phyloP scores from a whole-genome alignment of 2,797 vertebrate species.

The Holocentrus rufus region DNA sequence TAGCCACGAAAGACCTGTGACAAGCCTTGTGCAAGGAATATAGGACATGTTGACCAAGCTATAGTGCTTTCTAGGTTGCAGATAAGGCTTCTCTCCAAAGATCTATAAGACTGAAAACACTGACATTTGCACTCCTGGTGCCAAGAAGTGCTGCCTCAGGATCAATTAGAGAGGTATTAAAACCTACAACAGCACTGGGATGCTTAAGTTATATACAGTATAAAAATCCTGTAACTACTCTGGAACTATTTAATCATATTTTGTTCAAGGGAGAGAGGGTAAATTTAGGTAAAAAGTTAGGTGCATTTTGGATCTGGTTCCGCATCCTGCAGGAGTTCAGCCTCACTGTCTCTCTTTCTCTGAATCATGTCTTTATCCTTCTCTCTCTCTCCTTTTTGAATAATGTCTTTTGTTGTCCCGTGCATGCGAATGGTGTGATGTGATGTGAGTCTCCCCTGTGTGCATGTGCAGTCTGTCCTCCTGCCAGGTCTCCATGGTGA shows the following conservation, averaged over 20 bases:
- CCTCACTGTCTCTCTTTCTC: too few species aligned
- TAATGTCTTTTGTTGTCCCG: too few species aligned
- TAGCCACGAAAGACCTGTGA: background rate
- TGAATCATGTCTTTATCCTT: too few species aligned
- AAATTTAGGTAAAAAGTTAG: background rate
- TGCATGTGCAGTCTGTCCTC: too few species aligned
- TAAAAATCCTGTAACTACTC: constrained; percentile 13
- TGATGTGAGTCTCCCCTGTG: too few species aligned
- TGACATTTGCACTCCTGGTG: constrained; percentile 1
- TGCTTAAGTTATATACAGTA: background rate
- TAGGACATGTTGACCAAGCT: constrained; percentile 13
- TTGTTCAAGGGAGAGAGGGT: constrained; percentile 6
- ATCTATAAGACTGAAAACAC: background rate
- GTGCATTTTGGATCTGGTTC: too few species aligned
- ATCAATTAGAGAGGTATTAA: constrained; percentile 33
- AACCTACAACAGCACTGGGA: constrained; percentile 2
- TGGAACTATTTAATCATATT: constrained; percentile 14
- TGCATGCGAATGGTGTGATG: too few species aligned
- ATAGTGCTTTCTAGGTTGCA: background rate
- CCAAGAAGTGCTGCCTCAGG: constrained; percentile 27
- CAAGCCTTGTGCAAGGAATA: background rate
- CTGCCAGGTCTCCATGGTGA: too few species aligned
- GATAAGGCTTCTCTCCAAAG: constrained; percentile 20
- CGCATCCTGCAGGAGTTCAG: too few species aligned
- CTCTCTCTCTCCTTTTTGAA: too few species aligned